Conservation (phyloP, 1,140 invertebrate genomes). For the Eurosta solidaginis region DNA sequence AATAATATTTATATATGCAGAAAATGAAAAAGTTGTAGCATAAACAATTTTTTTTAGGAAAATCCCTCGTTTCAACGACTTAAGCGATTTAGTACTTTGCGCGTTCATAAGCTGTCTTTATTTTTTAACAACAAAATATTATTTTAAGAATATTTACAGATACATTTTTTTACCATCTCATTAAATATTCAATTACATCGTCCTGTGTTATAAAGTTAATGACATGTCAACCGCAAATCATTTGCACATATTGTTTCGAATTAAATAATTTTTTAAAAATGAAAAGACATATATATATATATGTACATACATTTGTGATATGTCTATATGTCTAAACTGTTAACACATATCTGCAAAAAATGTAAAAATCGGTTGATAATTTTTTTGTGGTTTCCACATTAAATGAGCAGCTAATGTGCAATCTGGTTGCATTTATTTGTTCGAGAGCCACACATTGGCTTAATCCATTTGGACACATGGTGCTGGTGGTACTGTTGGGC, state of each 20-base stretch:
- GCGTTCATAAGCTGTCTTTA: no score
- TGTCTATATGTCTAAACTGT: no score
- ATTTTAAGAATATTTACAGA: no score
- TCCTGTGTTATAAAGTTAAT: neutral
- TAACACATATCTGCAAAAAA: neutral
- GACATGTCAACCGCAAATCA: neutral
- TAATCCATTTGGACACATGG: neutral
- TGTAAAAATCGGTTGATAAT: neutral
- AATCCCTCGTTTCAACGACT: no score
- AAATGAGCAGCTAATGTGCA: constrained; percentile 22
- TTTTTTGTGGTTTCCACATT: neutral
- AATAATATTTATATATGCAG: no score
- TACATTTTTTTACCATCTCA: neutral
- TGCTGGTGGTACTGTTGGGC: neutral
- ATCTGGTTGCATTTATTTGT: neutral
- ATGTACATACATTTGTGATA: neutral
- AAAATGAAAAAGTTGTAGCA: no score
- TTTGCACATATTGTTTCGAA: neutral
- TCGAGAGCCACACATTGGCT: neutral
- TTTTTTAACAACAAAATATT: no score
- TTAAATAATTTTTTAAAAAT: no score
- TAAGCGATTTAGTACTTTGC: no score
- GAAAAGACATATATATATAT: neutral
- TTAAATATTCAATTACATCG: neutral
- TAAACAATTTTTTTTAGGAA: no score